Conservation (phyloP, 2,113 vertebrate genomes). For the Petrocephalus zakoni region DNA sequence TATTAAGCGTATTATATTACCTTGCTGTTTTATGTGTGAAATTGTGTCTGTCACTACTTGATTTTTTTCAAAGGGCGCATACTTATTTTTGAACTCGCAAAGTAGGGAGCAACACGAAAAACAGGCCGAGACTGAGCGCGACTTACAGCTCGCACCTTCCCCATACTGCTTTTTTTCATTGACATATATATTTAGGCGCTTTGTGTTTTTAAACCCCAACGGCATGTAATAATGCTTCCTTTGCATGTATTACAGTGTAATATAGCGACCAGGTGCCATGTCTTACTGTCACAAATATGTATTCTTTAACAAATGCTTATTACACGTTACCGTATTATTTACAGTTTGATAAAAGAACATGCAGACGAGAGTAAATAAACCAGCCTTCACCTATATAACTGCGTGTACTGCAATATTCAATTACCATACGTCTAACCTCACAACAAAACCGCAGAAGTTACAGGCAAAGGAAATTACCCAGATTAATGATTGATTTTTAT, state of each 20-base stretch:
- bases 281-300: background rate
- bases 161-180: background rate
- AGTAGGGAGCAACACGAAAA: background rate
- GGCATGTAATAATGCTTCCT: background rate
- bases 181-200: background rate
- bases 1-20: constrained; percentile 11
- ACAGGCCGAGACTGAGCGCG: background rate
- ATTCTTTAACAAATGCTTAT: background rate
- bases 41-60: background rate
- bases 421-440: background rate
- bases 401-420: background rate
- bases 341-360: background rate
- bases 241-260: background rate
- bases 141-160: background rate
- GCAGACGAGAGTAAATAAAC: background rate
- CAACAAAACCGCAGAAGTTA: background rate
- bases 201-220: background rate
- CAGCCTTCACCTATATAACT: background rate
- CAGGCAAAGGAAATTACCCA: background rate
- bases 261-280: background rate
- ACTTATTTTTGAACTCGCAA: background rate
- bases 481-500: background rate
- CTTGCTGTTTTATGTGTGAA: constrained; percentile 2
- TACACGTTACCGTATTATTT: background rate
- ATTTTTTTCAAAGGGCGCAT: background rate